Percentiles rank a stretch among this genome's conserved stretches.
These are phyloP conservation scores for Struthidea cinerea DNA, from an alignment of 2,113 vertebrate genomes.

Conservation along the genomic window DNA sequence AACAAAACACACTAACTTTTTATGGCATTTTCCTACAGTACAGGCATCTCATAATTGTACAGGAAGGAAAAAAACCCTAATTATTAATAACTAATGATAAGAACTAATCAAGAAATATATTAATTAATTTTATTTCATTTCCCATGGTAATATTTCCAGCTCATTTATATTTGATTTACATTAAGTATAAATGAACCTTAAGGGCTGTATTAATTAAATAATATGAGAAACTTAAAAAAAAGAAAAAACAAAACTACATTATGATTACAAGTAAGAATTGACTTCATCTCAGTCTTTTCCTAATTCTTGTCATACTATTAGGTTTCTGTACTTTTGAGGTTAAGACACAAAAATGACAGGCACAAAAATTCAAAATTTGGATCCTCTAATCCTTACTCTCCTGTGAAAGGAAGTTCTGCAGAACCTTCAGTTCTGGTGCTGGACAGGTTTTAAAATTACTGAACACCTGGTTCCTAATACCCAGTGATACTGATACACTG, in stretches of 20 bases:
- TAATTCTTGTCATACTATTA: background rate
- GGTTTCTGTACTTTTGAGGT: background rate
- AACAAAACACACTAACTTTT: slow-evolving; percentile 18
- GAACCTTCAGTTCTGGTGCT: background rate
- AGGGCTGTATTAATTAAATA: slow-evolving; percentile 36
- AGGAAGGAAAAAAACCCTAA: background rate
- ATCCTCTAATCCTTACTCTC: background rate
- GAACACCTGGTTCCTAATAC: background rate
- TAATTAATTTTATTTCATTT: slow-evolving; percentile 46
- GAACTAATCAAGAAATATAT: slow-evolving; percentile 19
- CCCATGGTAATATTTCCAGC: background rate
- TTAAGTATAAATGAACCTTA: slow-evolving; percentile 37
- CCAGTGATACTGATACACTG: background rate
- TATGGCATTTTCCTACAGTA: background rate
- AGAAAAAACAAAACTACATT: background rate
- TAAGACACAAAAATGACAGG: background rate
- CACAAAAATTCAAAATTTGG: background rate
- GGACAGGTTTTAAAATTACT: background rate
- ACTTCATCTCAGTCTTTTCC: background rate
- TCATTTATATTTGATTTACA: slow-evolving; percentile 47
- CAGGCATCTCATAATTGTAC: background rate
- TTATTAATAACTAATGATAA: slow-evolving; percentile 22
- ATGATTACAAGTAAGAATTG: background rate
- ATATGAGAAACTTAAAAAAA: background rate
- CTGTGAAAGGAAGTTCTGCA: background rate